Evolutionary conservation across 92 coral and sea anemone species (phyloP).

Genomic region (Actinostola sp.): DNA sequence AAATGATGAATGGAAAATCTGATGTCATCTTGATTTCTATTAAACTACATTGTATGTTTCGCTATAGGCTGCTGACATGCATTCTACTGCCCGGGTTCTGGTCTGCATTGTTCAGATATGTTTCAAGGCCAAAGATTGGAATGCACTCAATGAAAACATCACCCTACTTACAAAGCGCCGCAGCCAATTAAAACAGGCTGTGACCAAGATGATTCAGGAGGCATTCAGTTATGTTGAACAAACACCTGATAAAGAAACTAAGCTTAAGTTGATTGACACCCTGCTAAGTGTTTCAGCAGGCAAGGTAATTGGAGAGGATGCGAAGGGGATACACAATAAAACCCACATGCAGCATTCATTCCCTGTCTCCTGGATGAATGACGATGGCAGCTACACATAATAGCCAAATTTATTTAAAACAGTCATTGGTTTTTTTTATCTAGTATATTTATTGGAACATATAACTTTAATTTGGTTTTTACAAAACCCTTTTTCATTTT

Average conservation of each 20-base stretch:
- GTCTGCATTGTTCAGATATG: conserved; percentile 90
- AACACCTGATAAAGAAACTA: conserved; percentile 90
- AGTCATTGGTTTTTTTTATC: background rate
- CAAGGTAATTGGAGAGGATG: conserved; percentile 53
- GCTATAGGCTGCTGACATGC: conserved; percentile 91
- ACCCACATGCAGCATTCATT: too few species aligned
- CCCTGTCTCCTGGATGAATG: too few species aligned
- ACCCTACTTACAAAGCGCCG: conserved; percentile 88
- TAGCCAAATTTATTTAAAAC: too few species aligned
- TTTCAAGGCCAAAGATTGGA: conserved; percentile 92
- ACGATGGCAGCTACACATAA: too few species aligned
- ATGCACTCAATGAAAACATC: conserved; percentile 89
- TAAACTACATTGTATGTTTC: background rate
- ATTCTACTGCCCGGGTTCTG: conserved; percentile 86
- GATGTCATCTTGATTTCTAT: background rate
- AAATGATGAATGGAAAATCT: too few species aligned
- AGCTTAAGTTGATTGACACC: conserved; percentile 92
- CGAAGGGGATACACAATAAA: too few species aligned
- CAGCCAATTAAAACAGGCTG: conserved; percentile 98
- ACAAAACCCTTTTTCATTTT: background rate
- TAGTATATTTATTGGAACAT: background rate
- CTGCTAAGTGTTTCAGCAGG: conserved; percentile 94
- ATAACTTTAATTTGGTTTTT: background rate
- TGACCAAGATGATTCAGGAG: conserved; percentile 97
- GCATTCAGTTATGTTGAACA: conserved; percentile 91